Conservation (phyloP, 2,797 vertebrate genomes). For the Gambusia yucatana region DNA sequence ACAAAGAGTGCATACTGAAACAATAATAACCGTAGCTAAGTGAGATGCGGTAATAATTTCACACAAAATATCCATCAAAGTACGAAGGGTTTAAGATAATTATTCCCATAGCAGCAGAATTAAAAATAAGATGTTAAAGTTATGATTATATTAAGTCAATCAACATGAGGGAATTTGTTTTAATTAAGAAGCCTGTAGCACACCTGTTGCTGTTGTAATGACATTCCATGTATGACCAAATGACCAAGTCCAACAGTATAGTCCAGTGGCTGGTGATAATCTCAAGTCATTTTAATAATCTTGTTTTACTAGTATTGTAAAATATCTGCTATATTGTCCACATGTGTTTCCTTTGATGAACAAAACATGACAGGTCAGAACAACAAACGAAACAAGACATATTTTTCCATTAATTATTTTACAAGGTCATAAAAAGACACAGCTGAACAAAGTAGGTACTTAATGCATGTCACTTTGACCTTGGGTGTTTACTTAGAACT, state of each 20-base stretch:
- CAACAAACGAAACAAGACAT: neutral
- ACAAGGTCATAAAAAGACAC: neutral
- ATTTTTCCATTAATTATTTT: neutral
- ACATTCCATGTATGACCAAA: neutral
- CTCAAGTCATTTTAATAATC: neutral
- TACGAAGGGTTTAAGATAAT: neutral
- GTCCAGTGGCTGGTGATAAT: neutral
- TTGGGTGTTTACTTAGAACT: neutral
- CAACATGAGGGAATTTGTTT: neutral
- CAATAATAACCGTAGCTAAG: constrained; percentile 12
- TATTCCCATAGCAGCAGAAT: neutral
- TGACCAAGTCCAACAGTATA: neutral
- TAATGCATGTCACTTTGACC: constrained; percentile 13
- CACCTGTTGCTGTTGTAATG: neutral
- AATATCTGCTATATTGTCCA: neutral
- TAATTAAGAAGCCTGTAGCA: neutral
- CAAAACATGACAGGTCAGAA: neutral
- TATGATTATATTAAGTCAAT: neutral
- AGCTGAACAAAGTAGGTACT: constrained; percentile 3
- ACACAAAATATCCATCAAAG: constrained; percentile 18
- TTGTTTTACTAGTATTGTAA: neutral
- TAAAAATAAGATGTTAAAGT: constrained; percentile 1
- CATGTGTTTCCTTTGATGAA: neutral
- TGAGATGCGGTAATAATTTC: constrained; percentile 19
- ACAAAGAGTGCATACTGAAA: constrained; percentile 25